Conservation (phyloP, 2,888 invertebrate species). For the Lapara coniferarum region DNA sequence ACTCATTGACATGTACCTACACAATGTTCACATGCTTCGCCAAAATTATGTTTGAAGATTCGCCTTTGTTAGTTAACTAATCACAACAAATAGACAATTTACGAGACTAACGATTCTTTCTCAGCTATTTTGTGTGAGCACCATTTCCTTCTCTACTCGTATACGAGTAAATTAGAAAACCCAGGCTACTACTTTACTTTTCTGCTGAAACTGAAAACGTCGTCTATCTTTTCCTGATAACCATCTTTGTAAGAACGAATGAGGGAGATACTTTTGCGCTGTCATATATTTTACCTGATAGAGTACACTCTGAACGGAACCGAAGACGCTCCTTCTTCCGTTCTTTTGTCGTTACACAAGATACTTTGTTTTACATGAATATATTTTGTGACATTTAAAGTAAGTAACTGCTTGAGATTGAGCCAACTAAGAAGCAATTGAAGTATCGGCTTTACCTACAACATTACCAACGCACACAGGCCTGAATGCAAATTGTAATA, state of each 20-base stretch:
- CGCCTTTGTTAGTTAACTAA: slow-evolving; percentile 7
- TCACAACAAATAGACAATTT: slow-evolving; percentile 29
- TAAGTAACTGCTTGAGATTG: background rate
- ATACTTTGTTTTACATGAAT: background rate
- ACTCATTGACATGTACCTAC: slow-evolving; percentile 44
- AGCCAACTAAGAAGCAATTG: background rate
- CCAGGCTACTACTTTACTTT: slow-evolving; percentile 51
- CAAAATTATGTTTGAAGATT: slow-evolving; percentile 20
- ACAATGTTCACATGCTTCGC: slow-evolving; percentile 18
- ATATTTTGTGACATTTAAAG: background rate
- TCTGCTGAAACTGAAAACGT: slow-evolving; percentile 51
- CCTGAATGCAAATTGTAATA: too few species aligned
- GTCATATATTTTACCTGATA: slow-evolving; percentile 10
- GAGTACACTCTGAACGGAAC: background rate
- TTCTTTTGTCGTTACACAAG: slow-evolving; percentile 14
- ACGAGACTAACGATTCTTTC: slow-evolving; percentile 40
- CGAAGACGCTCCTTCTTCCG: background rate
- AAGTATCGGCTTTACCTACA: background rate
- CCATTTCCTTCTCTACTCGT: slow-evolving; percentile 44
- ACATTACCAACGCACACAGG: too few species aligned
- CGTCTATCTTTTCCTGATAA: slow-evolving; percentile 66
- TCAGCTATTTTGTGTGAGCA: slow-evolving; percentile 37
- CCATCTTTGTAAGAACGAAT: slow-evolving; percentile 53
- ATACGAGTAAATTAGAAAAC: slow-evolving; percentile 54
- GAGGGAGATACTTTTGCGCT: slow-evolving; percentile 51